Base-by-base conservation (phyloP, 2,888 invertebrate genomes). In the Epicampocera succincta region DNA sequence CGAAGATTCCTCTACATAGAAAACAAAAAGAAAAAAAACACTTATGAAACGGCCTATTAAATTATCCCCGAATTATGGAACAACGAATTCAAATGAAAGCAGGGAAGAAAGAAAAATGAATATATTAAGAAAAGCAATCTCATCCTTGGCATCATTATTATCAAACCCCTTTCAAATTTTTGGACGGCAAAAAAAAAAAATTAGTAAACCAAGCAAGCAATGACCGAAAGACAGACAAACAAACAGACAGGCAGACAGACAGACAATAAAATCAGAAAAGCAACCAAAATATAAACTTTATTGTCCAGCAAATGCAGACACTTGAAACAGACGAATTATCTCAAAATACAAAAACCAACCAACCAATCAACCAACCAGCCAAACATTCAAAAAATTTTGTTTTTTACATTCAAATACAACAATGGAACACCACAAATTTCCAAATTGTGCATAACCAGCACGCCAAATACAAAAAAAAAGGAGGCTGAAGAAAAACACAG, bases 401-500 rank as follows among this genome's bases (percentile, higher is more conserved):
- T 48, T 25, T 54, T 50, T 29, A 6, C 17, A 52, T 76, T 68
- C 44, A 17, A 33, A 52, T 61, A 72, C 63, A 69, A 78, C 69
- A 78, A 81, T 63, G 72, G 68, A 81, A 81, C 81, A 81, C 76
- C 77, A 82, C 71, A 78, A 69, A 78, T 75, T 78, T 82, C 56
- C 38, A 82, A 78, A 74, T 68, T 61, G 38, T 48, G 74, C 65
- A 77, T 44, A 71, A 74, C 78, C 76, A 65, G 40, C 58, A 69
- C 25, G 65, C 44, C 52, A 72, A 72, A 66, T 15, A 50, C 44
- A n/a, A 48, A 56, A 60, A 44, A 50, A 9, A 60, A 52, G 40
- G 12, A 52, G 71, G 19, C 13, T n/a, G n/a, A n/a, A n/a, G n/a
- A n/a, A 48, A 46, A 33, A 66, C n/a, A 38, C 11, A 46, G 1